Conservation (phyloP, 2,888 invertebrate species). For the Hyles lineata region DNA sequence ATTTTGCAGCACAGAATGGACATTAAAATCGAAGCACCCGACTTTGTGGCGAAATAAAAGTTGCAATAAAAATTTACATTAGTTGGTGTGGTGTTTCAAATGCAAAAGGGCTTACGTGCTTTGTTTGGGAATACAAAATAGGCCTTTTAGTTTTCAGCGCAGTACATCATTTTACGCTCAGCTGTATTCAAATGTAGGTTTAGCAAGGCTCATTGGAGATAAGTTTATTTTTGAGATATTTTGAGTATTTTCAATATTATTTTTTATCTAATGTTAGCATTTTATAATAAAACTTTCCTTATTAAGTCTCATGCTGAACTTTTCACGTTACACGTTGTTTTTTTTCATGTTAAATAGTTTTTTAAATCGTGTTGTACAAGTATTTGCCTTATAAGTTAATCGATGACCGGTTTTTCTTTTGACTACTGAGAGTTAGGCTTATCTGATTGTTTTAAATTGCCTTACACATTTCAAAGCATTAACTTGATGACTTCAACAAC, state of each 20-base stretch:
- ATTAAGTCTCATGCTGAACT: too few species aligned
- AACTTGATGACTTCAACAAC: too few species aligned
- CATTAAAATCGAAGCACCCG: slow-evolving; percentile 39
- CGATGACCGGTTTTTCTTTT: too few species aligned
- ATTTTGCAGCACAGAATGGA: slow-evolving; percentile 39
- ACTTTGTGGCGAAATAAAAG: slow-evolving; percentile 46
- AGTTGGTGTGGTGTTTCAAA: slow-evolving; percentile 37
- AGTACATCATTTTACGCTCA: background rate
- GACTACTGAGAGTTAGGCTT: too few species aligned
- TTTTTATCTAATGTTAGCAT: too few species aligned
- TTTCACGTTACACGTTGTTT: too few species aligned
- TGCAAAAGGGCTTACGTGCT: background rate
- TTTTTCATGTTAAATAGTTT: too few species aligned
- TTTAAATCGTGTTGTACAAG: too few species aligned
- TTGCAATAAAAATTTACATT: slow-evolving; percentile 46
- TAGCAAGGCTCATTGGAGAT: background rate
- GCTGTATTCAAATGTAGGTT: background rate
- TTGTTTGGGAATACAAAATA: background rate
- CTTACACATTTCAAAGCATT: too few species aligned
- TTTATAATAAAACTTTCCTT: too few species aligned
- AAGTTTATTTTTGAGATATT: background rate
- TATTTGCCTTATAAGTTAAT: too few species aligned
- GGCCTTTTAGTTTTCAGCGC: background rate
- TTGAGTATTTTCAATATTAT: background rate
- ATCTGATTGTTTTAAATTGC: too few species aligned